Percentiles rank a stretch among this genome's conserved stretches.
Conservation (phyloP, 2,797 vertebrate species). For the Parauchenoglanis ngamensis region DNA sequence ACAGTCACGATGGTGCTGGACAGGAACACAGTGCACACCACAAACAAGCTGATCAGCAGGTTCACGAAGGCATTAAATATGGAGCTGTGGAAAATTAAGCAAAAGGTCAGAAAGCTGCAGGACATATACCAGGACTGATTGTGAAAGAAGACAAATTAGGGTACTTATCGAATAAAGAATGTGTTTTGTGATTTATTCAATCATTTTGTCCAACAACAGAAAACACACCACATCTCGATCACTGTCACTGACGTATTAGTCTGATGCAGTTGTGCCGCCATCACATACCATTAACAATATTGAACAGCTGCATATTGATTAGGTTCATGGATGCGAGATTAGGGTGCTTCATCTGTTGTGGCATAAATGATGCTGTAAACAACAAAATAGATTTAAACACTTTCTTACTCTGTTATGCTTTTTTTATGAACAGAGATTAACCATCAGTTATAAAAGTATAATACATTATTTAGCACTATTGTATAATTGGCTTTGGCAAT, state of each 20-base stretch:
- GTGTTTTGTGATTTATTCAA: not conserved
- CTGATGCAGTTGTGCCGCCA: not conserved
- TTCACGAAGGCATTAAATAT: slow-evolving; percentile 94
- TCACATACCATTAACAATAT: not conserved
- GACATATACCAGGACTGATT: not conserved
- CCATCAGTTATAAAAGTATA: not conserved
- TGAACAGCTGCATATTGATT: slow-evolving; percentile 26
- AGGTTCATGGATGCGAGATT: not conserved
- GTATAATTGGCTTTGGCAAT: not conserved
- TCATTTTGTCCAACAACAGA: not conserved
- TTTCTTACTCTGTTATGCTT: not conserved
- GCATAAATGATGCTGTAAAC: not conserved
- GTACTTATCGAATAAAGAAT: not conserved
- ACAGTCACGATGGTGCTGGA: slow-evolving; percentile 95
- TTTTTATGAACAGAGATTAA: not conserved
- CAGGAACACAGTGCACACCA: slow-evolving; percentile 91
- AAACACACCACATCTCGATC: not conserved
- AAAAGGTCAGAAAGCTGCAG: not conserved
- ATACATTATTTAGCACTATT: not conserved
- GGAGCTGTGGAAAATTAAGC: slow-evolving; percentile 76
- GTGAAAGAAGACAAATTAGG: not conserved
- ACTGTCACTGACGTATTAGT: not conserved
- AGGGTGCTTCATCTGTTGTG: not conserved
- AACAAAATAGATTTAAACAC: not conserved
- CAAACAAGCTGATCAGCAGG: slow-evolving; percentile 89